phyloP scores from a whole-genome alignment of 1,140 invertebrate species.

The Rhagoletis pomonella region DNA sequence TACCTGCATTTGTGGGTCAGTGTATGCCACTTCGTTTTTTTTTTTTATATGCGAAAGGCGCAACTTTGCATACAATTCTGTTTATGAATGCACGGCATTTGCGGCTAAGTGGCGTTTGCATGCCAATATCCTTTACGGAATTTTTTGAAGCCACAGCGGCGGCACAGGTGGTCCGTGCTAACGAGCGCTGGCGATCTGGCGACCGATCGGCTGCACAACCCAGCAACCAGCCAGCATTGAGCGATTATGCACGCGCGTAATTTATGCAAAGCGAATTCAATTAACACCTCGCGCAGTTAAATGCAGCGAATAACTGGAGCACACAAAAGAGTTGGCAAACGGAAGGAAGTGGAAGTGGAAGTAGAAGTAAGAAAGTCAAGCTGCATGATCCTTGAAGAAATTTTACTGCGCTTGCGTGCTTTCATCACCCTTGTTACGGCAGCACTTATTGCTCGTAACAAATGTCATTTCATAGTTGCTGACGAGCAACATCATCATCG shows the following conservation, averaged over 20 bases:
- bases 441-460: constrained; percentile 34
- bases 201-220: not conserved
- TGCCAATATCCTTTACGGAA: constrained; percentile 39
- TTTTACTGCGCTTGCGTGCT: not conserved
- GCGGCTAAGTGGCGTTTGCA: constrained; percentile 42
- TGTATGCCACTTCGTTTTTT: not conserved
- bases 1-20: not conserved
- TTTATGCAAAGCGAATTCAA: constrained; percentile 50
- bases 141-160: not conserved
- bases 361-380: not conserved
- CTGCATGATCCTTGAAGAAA: not conserved
- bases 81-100: constrained; percentile 29
- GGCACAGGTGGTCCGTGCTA: constrained; percentile 40
- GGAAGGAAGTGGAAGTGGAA: not conserved
- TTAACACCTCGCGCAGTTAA: constrained; percentile 39
- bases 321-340: not conserved
- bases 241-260: constrained; percentile 48
- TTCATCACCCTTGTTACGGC: constrained; percentile 31
- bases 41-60: too few species aligned
- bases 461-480: constrained; percentile 19
- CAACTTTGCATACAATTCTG: not conserved
- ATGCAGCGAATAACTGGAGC: constrained; percentile 6
- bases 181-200: constrained; percentile 38
- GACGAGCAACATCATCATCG: not conserved
- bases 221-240: not conserved